These are phyloP conservation scores for Drosophila conformis DNA, from an alignment of 2,888 invertebrate species.

Conservation along the genomic window DNA sequence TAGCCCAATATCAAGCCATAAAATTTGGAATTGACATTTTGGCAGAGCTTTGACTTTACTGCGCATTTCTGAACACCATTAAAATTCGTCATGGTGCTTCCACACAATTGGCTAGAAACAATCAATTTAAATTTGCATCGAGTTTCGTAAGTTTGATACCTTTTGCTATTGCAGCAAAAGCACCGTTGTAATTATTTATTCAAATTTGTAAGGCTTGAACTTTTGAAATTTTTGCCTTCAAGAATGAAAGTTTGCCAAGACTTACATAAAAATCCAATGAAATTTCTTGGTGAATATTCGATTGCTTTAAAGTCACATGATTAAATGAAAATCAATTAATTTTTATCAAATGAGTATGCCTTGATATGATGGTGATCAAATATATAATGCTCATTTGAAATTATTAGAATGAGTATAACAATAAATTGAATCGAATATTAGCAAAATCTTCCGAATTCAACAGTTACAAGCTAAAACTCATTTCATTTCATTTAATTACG, in stretches of 20 bases:
- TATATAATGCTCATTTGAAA: background rate
- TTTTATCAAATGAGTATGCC: background rate
- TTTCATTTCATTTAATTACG: too few species aligned
- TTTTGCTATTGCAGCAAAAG: background rate
- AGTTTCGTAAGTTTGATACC: background rate
- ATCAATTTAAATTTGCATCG: slow-evolving; percentile 22
- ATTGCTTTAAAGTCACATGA: background rate
- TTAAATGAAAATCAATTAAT: background rate
- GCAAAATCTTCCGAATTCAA: background rate
- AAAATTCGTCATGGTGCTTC: slow-evolving; percentile 26
- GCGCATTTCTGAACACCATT: slow-evolving; percentile 27
- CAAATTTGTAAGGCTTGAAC: background rate
- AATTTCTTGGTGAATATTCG: background rate
- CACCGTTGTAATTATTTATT: background rate
- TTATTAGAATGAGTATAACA: background rate
- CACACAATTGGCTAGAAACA: slow-evolving; percentile 12
- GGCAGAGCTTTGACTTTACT: slow-evolving; percentile 2
- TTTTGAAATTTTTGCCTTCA: slow-evolving; percentile 4
- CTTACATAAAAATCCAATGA: background rate
- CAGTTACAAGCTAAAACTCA: background rate
- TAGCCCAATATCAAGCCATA: slow-evolving; percentile 57
- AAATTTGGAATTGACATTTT: slow-evolving; percentile 61
- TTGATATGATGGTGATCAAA: background rate
- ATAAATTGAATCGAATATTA: background rate
- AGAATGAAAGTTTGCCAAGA: slow-evolving; percentile 11